These are phyloP conservation scores for Caranx ignobilis DNA, from an alignment of 2,113 vertebrate genomes.

Conservation along the genomic window DNA sequence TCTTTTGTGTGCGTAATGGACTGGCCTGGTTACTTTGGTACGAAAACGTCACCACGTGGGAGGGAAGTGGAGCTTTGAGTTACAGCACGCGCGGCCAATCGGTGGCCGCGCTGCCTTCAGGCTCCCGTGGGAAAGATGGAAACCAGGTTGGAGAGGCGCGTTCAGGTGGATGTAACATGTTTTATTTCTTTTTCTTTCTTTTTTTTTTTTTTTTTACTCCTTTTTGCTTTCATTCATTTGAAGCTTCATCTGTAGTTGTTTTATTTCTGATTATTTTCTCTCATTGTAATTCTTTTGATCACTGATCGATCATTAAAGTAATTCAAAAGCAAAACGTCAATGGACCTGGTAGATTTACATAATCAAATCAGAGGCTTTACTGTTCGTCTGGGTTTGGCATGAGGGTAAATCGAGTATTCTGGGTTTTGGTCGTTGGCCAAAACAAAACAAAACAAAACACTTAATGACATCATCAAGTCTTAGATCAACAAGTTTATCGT, in stretches of 20 bases:
- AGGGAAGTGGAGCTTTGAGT: slow-evolving; percentile 58
- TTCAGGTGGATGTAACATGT: background rate
- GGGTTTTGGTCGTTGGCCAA: background rate
- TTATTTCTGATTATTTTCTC: background rate
- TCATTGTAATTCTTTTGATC: background rate
- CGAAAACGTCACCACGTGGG: slow-evolving; percentile 80
- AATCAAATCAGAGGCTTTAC: background rate
- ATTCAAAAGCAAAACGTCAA: background rate
- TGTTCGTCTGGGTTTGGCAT: background rate
- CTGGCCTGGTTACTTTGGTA: slow-evolving; percentile 80
- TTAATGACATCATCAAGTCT: background rate
- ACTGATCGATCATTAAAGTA: no score
- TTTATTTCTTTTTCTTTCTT: background rate
- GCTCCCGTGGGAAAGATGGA: slow-evolving; percentile 55
- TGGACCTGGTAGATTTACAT: background rate
- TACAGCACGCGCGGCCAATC: slow-evolving; percentile 68
- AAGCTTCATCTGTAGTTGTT: background rate
- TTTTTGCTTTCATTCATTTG: accelerated
- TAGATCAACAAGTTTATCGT: no score
- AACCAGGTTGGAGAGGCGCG: accelerated
- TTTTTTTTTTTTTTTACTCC: background rate
- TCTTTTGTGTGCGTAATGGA: slow-evolving; percentile 83
- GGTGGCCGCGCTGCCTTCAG: slow-evolving; percentile 54
- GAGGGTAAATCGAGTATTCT: background rate
- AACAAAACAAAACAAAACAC: background rate